A percentile compares a stretch with the other conserved stretches of the same genome.
phyloP scores from a whole-genome alignment of 2,888 invertebrate genomes.

The Ephialtes manifestator region DNA sequence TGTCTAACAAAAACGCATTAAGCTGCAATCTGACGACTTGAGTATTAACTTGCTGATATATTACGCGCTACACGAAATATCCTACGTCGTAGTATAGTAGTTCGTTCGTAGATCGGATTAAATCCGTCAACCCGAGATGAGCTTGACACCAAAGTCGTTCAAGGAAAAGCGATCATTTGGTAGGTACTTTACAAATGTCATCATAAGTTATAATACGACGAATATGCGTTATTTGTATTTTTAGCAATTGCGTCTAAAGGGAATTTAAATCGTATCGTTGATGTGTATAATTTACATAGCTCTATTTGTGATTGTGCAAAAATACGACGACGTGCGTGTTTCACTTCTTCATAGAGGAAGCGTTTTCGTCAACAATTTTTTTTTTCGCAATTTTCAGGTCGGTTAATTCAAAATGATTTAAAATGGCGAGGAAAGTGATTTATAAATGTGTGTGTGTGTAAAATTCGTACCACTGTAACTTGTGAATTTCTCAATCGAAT shows the following conservation, averaged over 20 bases:
- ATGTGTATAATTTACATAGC: background rate
- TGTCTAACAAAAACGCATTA: constrained; percentile 18
- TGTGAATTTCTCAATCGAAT: too few relatives aligned
- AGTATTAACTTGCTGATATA: constrained; percentile 52
- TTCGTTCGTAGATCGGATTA: constrained; percentile 47
- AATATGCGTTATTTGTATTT: background rate
- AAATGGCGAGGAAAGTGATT: too few relatives aligned
- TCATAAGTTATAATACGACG: background rate
- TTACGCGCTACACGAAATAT: constrained; percentile 41
- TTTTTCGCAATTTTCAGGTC: too few relatives aligned
- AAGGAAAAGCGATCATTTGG: constrained; percentile 83
- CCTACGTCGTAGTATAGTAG: constrained; percentile 67
- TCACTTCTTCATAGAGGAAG: too few relatives aligned
- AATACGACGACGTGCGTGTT: background rate
- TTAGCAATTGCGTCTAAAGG: background rate
- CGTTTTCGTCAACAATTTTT: too few relatives aligned
- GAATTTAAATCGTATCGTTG: background rate
- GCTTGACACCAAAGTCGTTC: constrained; percentile 78
- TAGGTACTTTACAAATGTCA: constrained; percentile 67
- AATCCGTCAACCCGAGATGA: constrained; percentile 74
- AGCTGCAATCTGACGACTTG: constrained; percentile 20
- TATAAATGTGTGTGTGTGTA: too few relatives aligned
- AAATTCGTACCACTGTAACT: too few relatives aligned
- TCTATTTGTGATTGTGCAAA: background rate
- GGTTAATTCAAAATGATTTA: too few relatives aligned